Conservation (phyloP, 2,113 vertebrate genomes). For the Proteles cristata region DNA sequence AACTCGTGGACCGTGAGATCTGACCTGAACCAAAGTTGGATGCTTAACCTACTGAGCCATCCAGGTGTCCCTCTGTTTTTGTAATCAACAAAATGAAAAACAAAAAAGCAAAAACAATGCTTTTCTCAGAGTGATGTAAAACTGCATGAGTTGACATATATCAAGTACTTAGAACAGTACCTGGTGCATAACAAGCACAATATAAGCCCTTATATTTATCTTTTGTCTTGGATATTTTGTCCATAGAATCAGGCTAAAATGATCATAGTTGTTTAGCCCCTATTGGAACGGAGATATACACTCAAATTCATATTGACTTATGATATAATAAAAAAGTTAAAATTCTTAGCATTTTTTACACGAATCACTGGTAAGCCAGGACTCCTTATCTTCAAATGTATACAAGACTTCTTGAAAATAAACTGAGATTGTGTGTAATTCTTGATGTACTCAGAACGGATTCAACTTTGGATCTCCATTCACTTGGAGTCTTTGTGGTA, state of each 20-base stretch:
- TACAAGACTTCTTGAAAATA: background rate
- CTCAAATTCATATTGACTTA: background rate
- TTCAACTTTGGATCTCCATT: background rate
- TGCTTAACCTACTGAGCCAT: too few species aligned
- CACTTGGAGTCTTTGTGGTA: background rate
- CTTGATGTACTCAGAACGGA: background rate
- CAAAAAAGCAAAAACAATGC: background rate
- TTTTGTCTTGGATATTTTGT: background rate
- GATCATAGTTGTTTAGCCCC: background rate
- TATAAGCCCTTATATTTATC: background rate
- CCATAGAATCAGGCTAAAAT: conserved; percentile 33
- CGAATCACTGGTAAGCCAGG: background rate
- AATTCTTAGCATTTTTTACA: background rate
- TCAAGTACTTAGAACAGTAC: background rate
- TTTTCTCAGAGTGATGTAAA: background rate
- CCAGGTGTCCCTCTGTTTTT: background rate
- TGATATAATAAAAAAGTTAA: conserved; percentile 18
- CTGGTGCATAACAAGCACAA: background rate
- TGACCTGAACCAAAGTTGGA: too few species aligned
- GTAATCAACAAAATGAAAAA: background rate
- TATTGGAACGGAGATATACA: background rate
- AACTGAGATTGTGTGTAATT: background rate
- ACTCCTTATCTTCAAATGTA: background rate
- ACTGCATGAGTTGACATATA: background rate
- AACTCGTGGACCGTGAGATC: too few species aligned